A percentile compares a stretch with the other conserved stretches of the same genome.
Conservation (phyloP, 2,113 vertebrate genomes). For the Mus spicilegus region DNA sequence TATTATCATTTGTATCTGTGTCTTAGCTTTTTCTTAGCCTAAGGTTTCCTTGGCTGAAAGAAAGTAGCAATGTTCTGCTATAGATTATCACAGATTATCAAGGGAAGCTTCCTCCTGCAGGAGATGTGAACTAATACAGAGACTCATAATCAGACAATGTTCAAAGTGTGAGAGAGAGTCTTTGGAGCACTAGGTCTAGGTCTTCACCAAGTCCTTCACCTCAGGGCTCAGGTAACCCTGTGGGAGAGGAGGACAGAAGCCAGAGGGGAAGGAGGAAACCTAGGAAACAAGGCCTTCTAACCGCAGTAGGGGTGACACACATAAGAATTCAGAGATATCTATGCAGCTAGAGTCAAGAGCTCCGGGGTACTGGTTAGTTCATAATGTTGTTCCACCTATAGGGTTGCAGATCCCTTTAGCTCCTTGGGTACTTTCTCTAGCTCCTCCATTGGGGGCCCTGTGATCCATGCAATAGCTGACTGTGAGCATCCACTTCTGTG, state of each 20-base stretch:
- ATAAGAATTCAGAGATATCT: not conserved
- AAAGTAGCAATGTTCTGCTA: not conserved
- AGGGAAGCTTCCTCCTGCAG: not conserved
- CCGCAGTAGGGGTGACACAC: not conserved
- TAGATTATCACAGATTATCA: too few relatives aligned
- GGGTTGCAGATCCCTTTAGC: too few relatives aligned
- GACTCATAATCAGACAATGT: not conserved
- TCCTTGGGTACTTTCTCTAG: too few relatives aligned
- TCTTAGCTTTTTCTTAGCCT: not conserved
- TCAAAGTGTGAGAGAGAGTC: not conserved
- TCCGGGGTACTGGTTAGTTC: too few relatives aligned
- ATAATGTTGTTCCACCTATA: too few relatives aligned
- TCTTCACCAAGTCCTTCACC: not conserved
- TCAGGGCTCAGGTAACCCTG: not conserved
- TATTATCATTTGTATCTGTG: not conserved
- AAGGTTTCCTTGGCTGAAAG: not conserved
- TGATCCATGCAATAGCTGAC: too few relatives aligned
- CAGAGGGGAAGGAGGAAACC: not conserved
- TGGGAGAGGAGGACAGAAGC: too few relatives aligned
- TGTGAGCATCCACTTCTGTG: too few relatives aligned
- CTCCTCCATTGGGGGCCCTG: too few relatives aligned
- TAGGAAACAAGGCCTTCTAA: not conserved
- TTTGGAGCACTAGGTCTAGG: not conserved
- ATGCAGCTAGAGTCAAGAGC: not conserved
- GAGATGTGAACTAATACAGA: too few relatives aligned